Base-by-base conservation (phyloP, 2,113 vertebrate species). In the Saccopteryx bilineata region DNA sequence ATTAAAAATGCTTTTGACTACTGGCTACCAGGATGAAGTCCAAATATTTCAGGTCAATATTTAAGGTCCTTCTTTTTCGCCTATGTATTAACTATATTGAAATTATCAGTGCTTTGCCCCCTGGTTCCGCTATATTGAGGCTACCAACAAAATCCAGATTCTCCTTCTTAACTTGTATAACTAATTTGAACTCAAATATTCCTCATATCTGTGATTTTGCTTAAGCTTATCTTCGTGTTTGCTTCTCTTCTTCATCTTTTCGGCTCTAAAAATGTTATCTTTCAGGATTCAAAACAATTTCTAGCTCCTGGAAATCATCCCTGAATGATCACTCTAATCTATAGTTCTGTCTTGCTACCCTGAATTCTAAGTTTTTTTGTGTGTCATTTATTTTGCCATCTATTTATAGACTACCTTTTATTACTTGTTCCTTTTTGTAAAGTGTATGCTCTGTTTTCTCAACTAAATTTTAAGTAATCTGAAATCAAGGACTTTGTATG, bases 371-470 rank as follows among this genome's bases (percentile, higher is more conserved):
- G 50, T 75, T 76, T 87, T 56, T 89, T 71, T 39, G 13, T 66
- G 21, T 50, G 26, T 14, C 11, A 9, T 84, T 91, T 82, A 60
- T 76, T 81, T 66, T 69, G 24, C 56, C 33, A 76, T 80, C 28
- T 60, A 14, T 24, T 19, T 85, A 31, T 18, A 31, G 81, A 71
- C 28, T 63, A 24, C n/a, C 13, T 83, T 56, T 72, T 90, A 58
- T 72, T 79, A 54, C n/a, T 79, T 65, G 39, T 31, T 39, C n/a
- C 17, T 56, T 80, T 79, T 89, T 46, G 60, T 58, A 58, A 23
- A 79, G 11, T 72, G 9, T 50, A 31, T 82, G 26, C 11, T 72
- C 9, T 91, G n/a, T 92, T 93, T 95, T 87, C 50, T 74, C 52
- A 65, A 48, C 15, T 58, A 56, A 61, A 66, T 87, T 89, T 80